Percentiles rank a stretch among this genome's conserved stretches.
Conservation (phyloP, 2,113 vertebrate genomes). For the Rallus limicola region DNA sequence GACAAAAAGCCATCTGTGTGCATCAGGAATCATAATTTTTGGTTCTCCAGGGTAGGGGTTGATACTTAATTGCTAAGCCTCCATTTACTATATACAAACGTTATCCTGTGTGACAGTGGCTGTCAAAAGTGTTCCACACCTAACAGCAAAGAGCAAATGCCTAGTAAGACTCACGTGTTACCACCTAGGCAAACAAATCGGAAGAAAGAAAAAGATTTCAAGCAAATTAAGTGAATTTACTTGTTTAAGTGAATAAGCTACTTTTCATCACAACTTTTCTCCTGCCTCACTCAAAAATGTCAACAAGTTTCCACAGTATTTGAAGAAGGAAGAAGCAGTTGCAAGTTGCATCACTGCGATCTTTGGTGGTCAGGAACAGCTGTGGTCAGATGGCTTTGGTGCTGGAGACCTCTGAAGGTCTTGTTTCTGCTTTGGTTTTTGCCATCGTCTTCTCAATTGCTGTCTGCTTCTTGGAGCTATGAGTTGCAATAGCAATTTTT, state of each 20-base stretch:
- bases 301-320: neutral
- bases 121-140: neutral
- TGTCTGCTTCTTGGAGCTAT: neutral
- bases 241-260: neutral
- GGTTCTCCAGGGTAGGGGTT: neutral
- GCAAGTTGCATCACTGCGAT: neutral
- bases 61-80: slow-evolving; percentile 2
- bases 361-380: neutral
- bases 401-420: neutral
- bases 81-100: neutral
- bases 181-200: neutral
- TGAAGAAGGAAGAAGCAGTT: neutral
- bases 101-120: neutral
- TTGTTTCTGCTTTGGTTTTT: neutral
- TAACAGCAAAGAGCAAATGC: neutral
- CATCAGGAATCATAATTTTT: slow-evolving; percentile 34
- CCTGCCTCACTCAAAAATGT: neutral
- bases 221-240: neutral
- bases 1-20: slow-evolving; percentile 58
- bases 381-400: neutral
- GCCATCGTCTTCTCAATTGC: neutral
- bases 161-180: neutral
- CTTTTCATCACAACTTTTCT: neutral
- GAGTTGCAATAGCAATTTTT: neutral
- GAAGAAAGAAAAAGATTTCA: neutral